Evolutionary conservation across 2,113 vertebrate genomes (phyloP).

Genomic region (Chiloscyllium plagiosum): DNA sequence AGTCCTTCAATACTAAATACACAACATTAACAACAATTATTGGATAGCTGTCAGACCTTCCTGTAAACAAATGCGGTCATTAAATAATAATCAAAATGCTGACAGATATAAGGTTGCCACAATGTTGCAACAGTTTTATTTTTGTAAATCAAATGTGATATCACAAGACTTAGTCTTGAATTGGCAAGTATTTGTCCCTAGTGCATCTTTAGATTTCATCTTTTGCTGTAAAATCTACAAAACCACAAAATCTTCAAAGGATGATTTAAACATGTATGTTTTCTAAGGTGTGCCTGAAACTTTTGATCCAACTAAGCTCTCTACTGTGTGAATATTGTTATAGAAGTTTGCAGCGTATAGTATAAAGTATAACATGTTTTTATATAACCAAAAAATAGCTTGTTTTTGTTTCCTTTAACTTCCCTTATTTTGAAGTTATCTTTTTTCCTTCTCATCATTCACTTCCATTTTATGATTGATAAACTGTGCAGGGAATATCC

Average conservation of each 20-base stretch:
- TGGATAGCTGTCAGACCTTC: not conserved
- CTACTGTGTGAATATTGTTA: not conserved
- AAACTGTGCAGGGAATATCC: not conserved
- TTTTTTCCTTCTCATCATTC: not conserved
- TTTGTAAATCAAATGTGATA: not conserved
- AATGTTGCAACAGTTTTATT: not conserved
- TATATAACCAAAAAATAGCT: not conserved
- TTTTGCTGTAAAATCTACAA: not conserved
- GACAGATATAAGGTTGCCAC: not conserved
- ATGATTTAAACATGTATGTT: not conserved
- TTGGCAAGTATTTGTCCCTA: not conserved
- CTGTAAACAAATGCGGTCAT: slow-evolving; percentile 21
- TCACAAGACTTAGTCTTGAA: not conserved
- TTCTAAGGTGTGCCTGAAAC: not conserved
- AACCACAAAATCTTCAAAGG: not conserved
- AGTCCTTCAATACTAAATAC: not conserved
- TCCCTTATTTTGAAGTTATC: not conserved
- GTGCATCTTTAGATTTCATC: not conserved
- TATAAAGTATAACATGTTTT: not conserved
- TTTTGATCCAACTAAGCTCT: not conserved
- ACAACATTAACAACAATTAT: not conserved
- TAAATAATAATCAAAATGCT: slow-evolving; percentile 1
- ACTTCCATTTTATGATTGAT: slow-evolving; percentile 4
- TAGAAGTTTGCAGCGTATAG: not conserved
- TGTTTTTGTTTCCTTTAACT: not conserved